Evolutionary conservation across 2,797 vertebrate genomes (phyloP).

Genomic region (Xenentodon cancila): DNA sequence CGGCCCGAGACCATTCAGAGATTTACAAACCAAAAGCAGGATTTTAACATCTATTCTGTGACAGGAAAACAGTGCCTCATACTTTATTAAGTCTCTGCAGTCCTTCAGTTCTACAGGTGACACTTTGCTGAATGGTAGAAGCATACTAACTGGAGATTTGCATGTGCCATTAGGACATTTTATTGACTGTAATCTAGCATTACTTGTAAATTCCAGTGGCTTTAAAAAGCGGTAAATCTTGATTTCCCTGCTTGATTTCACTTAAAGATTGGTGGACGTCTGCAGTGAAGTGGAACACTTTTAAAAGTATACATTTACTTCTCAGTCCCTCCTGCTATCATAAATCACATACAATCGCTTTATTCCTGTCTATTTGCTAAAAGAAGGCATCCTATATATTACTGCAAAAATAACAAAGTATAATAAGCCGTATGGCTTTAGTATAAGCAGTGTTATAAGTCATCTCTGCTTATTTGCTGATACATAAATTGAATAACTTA

Average conservation of each 20-base stretch:
- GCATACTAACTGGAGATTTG: constrained; percentile 9
- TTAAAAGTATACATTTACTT: constrained; percentile 2
- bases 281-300: neutral
- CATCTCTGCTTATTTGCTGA: constrained; percentile 9
- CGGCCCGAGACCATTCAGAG: too few species aligned
- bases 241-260: constrained; percentile 34
- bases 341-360: constrained; percentile 4
- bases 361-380: neutral
- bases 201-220: constrained; percentile 15
- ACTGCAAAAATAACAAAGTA: neutral
- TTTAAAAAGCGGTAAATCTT: constrained; percentile 39
- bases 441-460: constrained; percentile 4
- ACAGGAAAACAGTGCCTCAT: too few species aligned
- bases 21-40: too few species aligned
- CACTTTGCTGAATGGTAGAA: constrained; percentile 5
- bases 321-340: neutral
- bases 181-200: constrained; percentile 15
- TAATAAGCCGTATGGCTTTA: neutral
- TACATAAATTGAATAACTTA: constrained; percentile 27
- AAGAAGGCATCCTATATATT: neutral
- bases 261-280: constrained; percentile 9
- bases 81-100: constrained; percentile 1
- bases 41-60: too few species aligned
- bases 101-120: neutral
- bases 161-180: constrained; percentile 17